These are phyloP conservation scores for Melanaphis sacchari DNA, from an alignment of 1,140 invertebrate species.

Conservation along the genomic window DNA sequence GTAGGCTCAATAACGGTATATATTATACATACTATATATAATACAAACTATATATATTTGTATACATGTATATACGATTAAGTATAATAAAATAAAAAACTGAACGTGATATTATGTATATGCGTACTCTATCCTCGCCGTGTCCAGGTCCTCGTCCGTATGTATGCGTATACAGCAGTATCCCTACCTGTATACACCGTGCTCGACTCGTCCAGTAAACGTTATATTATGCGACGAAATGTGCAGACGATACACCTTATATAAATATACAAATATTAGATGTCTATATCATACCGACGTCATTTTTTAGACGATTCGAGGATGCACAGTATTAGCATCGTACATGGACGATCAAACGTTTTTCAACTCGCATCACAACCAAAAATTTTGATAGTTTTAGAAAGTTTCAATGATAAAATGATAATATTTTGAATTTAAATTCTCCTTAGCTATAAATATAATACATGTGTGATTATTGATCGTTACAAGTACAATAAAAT, in stretches of 20 bases:
- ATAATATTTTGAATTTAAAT: no score
- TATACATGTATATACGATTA: background rate
- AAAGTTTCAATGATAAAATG: no score
- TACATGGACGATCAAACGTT: background rate
- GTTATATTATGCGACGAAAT: background rate
- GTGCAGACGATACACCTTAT: no score
- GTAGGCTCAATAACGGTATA: constrained; percentile 9
- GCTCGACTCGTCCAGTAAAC: background rate
- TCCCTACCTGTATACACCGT: background rate
- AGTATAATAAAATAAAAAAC: background rate
- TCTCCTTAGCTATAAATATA: no score
- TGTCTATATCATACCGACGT: no score
- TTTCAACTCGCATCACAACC: background rate
- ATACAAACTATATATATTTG: background rate
- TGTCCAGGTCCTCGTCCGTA: background rate
- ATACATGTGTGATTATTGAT: background rate
- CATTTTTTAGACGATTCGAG: no score
- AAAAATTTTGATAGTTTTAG: no score
- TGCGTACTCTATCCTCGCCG: no score
- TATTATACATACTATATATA: background rate
- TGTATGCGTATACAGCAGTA: background rate
- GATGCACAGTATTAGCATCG: no score
- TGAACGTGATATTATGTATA: background rate
- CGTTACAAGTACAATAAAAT: no score
- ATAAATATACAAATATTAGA: no score